Evolutionary conservation across 2,797 vertebrate species (phyloP).

Genomic region (Poecilia velifera): DNA sequence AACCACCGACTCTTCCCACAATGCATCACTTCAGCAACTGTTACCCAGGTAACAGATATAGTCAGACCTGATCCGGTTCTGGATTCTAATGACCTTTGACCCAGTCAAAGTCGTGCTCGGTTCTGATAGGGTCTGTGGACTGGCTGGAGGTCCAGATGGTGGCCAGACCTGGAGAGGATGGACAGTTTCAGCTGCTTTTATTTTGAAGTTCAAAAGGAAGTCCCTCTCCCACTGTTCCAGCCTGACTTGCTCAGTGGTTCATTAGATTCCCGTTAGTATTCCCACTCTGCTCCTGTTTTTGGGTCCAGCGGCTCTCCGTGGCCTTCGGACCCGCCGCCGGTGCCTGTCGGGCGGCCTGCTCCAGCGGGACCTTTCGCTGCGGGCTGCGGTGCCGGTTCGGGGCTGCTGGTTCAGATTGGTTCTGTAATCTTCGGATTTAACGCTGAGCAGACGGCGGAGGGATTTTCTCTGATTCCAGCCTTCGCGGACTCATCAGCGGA

Average conservation of each 20-base stretch:
- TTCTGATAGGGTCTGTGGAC: too few species aligned
- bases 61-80: not conserved
- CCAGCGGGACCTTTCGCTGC: slow-evolving; percentile 10
- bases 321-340: not conserved
- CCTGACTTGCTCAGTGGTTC: slow-evolving; percentile 18
- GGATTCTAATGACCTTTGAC: too few species aligned
- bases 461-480: slow-evolving; percentile 29
- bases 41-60: too few species aligned
- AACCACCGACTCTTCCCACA: too few species aligned
- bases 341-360: slow-evolving; percentile 5
- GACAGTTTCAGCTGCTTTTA: slow-evolving; percentile 2
- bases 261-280: slow-evolving; percentile 36
- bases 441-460: slow-evolving; percentile 28
- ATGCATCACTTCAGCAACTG: too few species aligned
- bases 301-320: not conserved
- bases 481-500: not conserved
- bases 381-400: not conserved
- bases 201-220: slow-evolving; percentile 47
- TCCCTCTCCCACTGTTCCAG: rapidly evolving
- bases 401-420: slow-evolving; percentile 2
- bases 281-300: slow-evolving; percentile 7
- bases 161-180: too few species aligned
- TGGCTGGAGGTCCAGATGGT: too few species aligned
- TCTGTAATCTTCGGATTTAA: slow-evolving; percentile 56
- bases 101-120: too few species aligned